Percentiles rank a stretch among this genome's conserved stretches.
phyloP scores from a whole-genome alignment of 2,888 invertebrate genomes.

The Leptopterna dolabrata region DNA sequence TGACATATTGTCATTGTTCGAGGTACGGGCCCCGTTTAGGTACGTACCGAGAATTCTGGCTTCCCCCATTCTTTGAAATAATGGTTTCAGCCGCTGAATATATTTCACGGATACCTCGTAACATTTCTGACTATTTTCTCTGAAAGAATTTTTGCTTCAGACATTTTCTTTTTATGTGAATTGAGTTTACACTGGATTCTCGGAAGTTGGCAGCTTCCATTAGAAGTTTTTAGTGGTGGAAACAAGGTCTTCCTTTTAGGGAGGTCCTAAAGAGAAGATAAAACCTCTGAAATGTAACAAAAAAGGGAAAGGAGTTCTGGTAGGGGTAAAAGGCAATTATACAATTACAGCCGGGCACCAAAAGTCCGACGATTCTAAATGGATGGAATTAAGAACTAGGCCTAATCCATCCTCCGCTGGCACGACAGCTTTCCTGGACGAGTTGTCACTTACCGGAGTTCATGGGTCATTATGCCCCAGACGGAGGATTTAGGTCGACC shows the following conservation, averaged over 20 bases:
- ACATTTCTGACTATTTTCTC: no score
- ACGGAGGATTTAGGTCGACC: background rate
- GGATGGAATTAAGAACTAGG: background rate
- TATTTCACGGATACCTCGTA: no score
- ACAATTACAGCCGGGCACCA: background rate
- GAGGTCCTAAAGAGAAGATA: background rate
- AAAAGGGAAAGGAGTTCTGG: background rate
- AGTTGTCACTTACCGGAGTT: background rate
- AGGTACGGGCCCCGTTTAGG: no score
- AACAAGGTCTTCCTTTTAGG: background rate
- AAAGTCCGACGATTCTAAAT: background rate
- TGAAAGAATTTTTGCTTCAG: no score
- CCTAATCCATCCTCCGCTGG: background rate
- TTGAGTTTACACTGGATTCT: no score
- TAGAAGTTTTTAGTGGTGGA: background rate
- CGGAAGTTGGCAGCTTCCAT: no score
- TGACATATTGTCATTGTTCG: no score
- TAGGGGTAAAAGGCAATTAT: background rate
- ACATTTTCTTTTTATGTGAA: no score
- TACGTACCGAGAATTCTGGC: no score
- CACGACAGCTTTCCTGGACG: background rate
- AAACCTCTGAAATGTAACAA: background rate
- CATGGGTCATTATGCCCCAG: background rate
- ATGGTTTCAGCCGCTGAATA: no score
- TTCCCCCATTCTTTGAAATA: no score